Evolutionary conservation across 2,888 invertebrate genomes (phyloP), one percentile per base, ranked within the genome.

Genomic region (Drosophila tripunctata): DNA sequence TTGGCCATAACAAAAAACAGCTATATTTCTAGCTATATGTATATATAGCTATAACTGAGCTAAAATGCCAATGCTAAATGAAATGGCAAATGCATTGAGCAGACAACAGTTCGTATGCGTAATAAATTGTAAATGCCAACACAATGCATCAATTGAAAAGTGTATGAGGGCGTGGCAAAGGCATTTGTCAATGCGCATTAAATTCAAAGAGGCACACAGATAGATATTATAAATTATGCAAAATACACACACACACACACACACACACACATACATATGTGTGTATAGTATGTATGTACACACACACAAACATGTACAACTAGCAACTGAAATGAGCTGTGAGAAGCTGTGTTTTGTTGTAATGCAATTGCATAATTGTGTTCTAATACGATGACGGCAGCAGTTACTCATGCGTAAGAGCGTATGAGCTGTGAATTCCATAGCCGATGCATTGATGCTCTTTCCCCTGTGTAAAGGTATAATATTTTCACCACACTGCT

Each of bases 341-440:
- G 24, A 33, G 50, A n/a, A n/a, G 17, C 41, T 27, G 3, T n/a
- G 8, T 58, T 44, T 31, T 36, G 44, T 45, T 64, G 48, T 65
- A 79, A 83, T 65, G 80, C 74, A 70, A 80, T 79, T 80, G 81
- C 71, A 75, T 79, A 79, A 79, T 80, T 83, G 67, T 74, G 50
- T 71, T 80, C 77, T 77, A 75, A 79, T 83, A 74, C 71, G 84
- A 80, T 79, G 84, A 79, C 71, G 77, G 48, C 71, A 69, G 66
- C 73, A 75, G 43, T 69, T 72, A 17, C 36, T 48, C 51, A 12
- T 36, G 40, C 54, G 44, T 36, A 71, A 48, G 50, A 33, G 33
- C 41, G 55, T 12, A 3, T 15, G 12, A 21, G 17, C 12, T 27
- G 22, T 5, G 0, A 27, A 17, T 7, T 1, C 7, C 2, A 15